phyloP scores from a whole-genome alignment of 2,888 invertebrate species.

The Fragum sueziense region DNA sequence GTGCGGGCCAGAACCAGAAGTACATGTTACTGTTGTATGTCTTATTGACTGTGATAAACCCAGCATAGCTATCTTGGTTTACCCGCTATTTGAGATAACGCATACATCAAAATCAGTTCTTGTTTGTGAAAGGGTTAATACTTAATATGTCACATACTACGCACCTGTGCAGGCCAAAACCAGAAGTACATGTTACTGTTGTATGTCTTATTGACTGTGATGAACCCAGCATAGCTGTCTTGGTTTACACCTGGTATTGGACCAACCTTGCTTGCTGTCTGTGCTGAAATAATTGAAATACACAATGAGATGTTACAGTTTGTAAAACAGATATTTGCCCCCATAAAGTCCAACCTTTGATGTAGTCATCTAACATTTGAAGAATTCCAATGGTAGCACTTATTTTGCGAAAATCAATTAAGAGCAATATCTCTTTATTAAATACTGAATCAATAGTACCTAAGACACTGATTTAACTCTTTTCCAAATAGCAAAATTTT shows the following conservation, averaged over 20 bases:
- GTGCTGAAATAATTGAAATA: slow-evolving; percentile 82
- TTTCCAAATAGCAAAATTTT: no score
- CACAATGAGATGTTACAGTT: neutral
- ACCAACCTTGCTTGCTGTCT: slow-evolving; percentile 79
- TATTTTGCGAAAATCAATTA: neutral
- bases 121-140: no score
- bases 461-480: no score
- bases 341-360: no score
- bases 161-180: slow-evolving; percentile 92
- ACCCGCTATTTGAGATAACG: slow-evolving; percentile 83
- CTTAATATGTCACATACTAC: neutral
- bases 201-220: slow-evolving; percentile 90
- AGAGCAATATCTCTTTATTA: neutral
- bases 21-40: slow-evolving; percentile 91
- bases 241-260: slow-evolving; percentile 82
- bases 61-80: slow-evolving; percentile 87
- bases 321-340: no score
- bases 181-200: slow-evolving; percentile 95
- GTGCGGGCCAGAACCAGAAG: slow-evolving; percentile 95
- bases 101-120: no score
- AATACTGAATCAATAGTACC: neutral
- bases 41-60: slow-evolving; percentile 92
- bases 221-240: slow-evolving; percentile 89
- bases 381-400: neutral
- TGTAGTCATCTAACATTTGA: neutral